A percentile compares a stretch with the other conserved stretches of the same genome.
These are phyloP conservation scores for Encarsia formosa DNA, from an alignment of 2,888 invertebrate species.

Conservation along the genomic window DNA sequence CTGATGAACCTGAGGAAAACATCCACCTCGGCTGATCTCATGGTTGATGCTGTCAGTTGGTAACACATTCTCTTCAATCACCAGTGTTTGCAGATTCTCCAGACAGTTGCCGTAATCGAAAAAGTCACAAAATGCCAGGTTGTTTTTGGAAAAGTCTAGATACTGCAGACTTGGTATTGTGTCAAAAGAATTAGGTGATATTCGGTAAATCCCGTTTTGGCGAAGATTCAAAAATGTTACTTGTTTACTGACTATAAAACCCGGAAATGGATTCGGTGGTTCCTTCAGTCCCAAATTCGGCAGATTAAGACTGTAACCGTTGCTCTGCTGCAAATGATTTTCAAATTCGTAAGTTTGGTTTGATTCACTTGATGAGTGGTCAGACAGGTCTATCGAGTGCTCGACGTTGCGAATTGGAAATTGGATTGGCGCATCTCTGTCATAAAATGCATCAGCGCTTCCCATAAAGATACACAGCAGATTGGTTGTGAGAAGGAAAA, in stretches of 20 bases:
- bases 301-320: conserved; percentile 30
- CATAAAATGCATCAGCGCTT: too few species aligned
- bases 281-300: conserved; percentile 28
- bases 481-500: too few species aligned
- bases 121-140: conserved; percentile 34
- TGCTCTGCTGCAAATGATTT: conserved; percentile 24
- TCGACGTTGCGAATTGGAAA: conserved; percentile 29
- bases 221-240: conserved; percentile 34
- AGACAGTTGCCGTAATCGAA: conserved; percentile 33
- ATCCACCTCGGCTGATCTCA: conserved; percentile 26
- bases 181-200: conserved; percentile 31
- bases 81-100: conserved; percentile 30
- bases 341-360: conserved; percentile 25
- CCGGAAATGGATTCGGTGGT: conserved; percentile 20
- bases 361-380: neutral
- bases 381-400: conserved; percentile 31
- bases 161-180: conserved; percentile 33
- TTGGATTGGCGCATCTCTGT: too few species aligned
- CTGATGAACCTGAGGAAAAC: conserved; percentile 33
- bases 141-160: conserved; percentile 37
- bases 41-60: conserved; percentile 22
- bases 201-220: conserved; percentile 32
- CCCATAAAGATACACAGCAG: too few species aligned
- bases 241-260: conserved; percentile 32
- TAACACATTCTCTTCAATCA: conserved; percentile 36